These are phyloP conservation scores for Fistularia tabacaria DNA, from an alignment of 2,797 vertebrate species.

Conservation along the genomic window DNA sequence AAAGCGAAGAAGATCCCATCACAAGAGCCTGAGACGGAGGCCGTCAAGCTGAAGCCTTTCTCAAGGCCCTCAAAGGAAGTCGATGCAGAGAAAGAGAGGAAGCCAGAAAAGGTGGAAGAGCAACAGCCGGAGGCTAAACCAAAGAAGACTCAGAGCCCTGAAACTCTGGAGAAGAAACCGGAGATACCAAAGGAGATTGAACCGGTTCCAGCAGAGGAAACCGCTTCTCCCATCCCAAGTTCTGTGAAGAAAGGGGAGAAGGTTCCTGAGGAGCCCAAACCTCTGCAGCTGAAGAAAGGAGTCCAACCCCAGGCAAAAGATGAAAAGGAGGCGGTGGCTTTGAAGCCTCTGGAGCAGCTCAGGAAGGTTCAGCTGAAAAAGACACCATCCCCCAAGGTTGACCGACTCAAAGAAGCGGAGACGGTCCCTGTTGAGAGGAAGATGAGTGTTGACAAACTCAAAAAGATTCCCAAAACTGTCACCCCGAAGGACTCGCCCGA, in stretches of 20 bases:
- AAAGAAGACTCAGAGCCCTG: constrained; percentile 49
- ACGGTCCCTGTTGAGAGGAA: constrained; percentile 53
- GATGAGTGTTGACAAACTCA: constrained; percentile 56
- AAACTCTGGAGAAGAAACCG: constrained; percentile 48
- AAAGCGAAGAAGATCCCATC: constrained; percentile 65
- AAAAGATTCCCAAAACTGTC: constrained; percentile 58
- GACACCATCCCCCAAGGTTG: constrained; percentile 70
- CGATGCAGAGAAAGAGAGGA: constrained; percentile 57
- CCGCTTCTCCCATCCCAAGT: constrained; percentile 31
- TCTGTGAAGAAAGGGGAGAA: constrained; percentile 62
- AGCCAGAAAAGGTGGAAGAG: constrained; percentile 57
- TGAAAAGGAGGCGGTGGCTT: constrained; percentile 61
- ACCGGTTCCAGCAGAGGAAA: constrained; percentile 52
- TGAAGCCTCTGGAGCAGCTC: constrained; percentile 67
- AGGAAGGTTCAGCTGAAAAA: constrained; percentile 71
- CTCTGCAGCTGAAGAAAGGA: constrained; percentile 62
- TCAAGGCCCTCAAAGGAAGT: constrained; percentile 58
- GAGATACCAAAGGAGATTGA: constrained; percentile 49
- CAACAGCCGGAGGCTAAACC: constrained; percentile 47
- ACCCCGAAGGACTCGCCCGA: constrained; percentile 72
- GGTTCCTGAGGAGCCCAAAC: constrained; percentile 63
- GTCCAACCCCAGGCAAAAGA: constrained; percentile 56
- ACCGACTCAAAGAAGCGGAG: constrained; percentile 64
- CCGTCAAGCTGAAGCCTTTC: constrained; percentile 70
- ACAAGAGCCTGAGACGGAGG: constrained; percentile 63